Base-by-base conservation (phyloP, 2,888 invertebrate genomes). In the Tuta absoluta region DNA sequence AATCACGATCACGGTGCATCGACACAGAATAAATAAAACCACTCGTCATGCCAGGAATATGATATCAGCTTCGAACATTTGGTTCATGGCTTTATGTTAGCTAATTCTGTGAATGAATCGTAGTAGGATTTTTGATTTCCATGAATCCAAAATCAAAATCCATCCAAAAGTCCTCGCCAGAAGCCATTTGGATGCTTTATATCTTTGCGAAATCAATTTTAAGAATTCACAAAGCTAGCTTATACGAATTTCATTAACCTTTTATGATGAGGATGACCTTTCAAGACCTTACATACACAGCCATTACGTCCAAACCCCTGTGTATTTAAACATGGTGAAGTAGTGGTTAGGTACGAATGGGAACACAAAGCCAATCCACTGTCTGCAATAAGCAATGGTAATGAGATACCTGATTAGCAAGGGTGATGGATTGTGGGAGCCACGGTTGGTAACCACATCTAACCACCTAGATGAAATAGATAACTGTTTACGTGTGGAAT, bases 1-100 rank as follows among this genome's bases (percentile, higher is more conserved):
- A 61, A 66, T 66, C 66, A 66, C 66, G 66, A 66, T 49, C 14
- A 37, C 57, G 19, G 66, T 66, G 63, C 63, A 66, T 51, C 53
- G 60, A 48, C 65, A 62, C 48, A 38, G 21, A 14, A n/a, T 48
- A n/a, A 19, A 19, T 19, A 45, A 41, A 41, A 41, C 24, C 45
- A 14, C 51, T 28, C 41, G 41, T 53, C 63, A 23, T 28, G 49
- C 8, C 17, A 49, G 28, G 65, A 61, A 65, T 65, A 57, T 48
- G 48, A 61, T 60, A 64, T 65, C 38, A 49, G 48, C 19, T 48
- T 33, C 21, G 37, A 53, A 37, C 51, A 38, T 56, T 53, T 28
- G 28, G 53, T 51, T 41, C 41, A 41, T 41, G 38, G 38, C 14
- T 14, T 5, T 41, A n/a, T 14, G n/a, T 14, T 14, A 41, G 14